A percentile compares a stretch with the other conserved stretches of the same genome.
Conservation (phyloP, 2,888 invertebrate species). For the Odontocolon sp. region DNA sequence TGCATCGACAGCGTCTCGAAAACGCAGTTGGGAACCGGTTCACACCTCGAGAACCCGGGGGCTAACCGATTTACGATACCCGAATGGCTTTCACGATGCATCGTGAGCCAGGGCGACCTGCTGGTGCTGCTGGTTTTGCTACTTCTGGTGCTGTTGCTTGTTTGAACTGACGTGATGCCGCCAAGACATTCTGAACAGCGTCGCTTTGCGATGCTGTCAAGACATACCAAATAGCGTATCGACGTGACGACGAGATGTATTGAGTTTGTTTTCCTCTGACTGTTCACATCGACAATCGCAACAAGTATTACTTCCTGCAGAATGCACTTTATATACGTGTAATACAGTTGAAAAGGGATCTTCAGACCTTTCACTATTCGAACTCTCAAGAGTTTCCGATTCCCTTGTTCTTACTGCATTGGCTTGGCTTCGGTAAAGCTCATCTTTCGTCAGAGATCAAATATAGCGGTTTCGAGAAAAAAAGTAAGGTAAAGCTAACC, state of each 20-base stretch:
- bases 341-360: slow-evolving; percentile 23
- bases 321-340: slow-evolving; percentile 1
- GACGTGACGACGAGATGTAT: not conserved
- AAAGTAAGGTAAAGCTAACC: not conserved
- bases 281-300: not conserved
- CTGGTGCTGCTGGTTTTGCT: slow-evolving; percentile 13
- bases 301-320: not conserved
- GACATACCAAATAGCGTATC: slow-evolving; percentile 2
- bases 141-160: slow-evolving; percentile 11
- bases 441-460: slow-evolving; percentile 16
- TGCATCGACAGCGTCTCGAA: slow-evolving; percentile 60
- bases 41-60: slow-evolving; percentile 69
- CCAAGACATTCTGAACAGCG: slow-evolving; percentile 10
- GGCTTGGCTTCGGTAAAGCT: slow-evolving; percentile 41
- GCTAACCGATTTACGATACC: slow-evolving; percentile 70
- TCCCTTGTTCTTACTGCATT: slow-evolving; percentile 5
- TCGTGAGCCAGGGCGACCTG: slow-evolving; percentile 29
- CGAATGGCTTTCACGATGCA: slow-evolving; percentile 65
- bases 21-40: slow-evolving; percentile 74
- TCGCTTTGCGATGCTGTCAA: slow-evolving; percentile 4
- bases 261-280: too few species aligned
- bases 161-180: slow-evolving; percentile 41
- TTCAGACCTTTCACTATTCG: not conserved
- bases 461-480: not conserved
- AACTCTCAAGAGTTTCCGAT: slow-evolving; percentile 35